These are phyloP conservation scores for Theristicus caerulescens DNA, from an alignment of 2,113 vertebrate genomes.

Conservation along the genomic window DNA sequence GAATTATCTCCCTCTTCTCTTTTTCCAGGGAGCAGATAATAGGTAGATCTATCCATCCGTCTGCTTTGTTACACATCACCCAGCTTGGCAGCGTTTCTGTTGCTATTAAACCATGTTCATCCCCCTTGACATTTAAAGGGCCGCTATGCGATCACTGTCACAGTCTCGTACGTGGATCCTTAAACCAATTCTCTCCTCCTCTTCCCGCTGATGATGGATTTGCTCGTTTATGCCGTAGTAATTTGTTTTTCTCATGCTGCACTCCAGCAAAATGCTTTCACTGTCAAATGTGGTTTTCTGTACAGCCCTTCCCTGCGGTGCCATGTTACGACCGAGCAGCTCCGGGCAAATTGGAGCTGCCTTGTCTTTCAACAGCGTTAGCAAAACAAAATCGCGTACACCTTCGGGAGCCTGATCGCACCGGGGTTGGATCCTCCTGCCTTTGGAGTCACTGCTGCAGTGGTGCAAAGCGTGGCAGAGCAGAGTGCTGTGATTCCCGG, in stretches of 20 bases:
- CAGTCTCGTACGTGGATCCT: neutral
- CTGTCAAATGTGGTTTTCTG: neutral
- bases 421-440: neutral
- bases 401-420: neutral
- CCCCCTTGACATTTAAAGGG: conserved; percentile 54
- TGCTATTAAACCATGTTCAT: conserved; percentile 34
- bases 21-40: conserved; percentile 27
- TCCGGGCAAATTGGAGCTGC: neutral
- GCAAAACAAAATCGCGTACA: fast-evolving
- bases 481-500: fast-evolving
- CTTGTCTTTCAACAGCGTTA: neutral
- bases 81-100: neutral
- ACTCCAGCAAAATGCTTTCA: neutral
- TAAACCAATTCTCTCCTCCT: conserved; percentile 20
- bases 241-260: conserved; percentile 4
- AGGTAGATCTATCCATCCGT: conserved; percentile 1
- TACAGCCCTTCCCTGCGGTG: neutral
- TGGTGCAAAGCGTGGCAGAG: fast-evolving
- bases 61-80: neutral
- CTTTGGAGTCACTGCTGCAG: fast-evolving
- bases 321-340: neutral
- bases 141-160: conserved; percentile 38
- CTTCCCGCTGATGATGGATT: conserved; percentile 17
- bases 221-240: neutral
- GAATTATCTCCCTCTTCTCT: neutral